Percentiles rank a stretch among this genome's conserved stretches.
Evolutionary conservation across 2,113 vertebrate species (phyloP).

Genomic region (Oriolus oriolus): DNA sequence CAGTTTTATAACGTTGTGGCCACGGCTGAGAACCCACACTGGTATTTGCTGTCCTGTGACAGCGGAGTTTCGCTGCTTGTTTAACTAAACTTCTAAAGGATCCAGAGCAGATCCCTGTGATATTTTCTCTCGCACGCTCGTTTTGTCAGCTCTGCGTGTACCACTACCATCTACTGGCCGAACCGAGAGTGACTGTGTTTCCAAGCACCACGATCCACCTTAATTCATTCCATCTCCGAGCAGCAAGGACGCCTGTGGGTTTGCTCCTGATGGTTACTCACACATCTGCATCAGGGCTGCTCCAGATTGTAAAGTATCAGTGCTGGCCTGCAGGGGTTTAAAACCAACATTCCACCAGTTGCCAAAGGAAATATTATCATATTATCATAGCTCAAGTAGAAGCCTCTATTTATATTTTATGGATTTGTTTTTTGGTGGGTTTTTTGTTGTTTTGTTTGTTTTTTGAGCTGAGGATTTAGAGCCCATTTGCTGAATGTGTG

Average conservation of each 20-base stretch:
- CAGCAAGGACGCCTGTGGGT: not conserved
- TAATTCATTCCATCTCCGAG: not conserved
- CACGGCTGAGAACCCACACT: not conserved
- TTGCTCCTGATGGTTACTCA: not conserved
- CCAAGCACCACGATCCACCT: not conserved
- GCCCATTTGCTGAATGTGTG: not conserved
- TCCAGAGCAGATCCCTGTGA: rapidly evolving
- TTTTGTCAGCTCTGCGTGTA: not conserved
- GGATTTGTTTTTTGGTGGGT: not conserved
- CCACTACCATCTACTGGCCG: slow-evolving; percentile 48
- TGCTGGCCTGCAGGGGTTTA: not conserved
- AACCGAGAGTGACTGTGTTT: not conserved
- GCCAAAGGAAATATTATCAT: not conserved
- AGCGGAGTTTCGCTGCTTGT: not conserved
- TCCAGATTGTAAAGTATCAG: not conserved
- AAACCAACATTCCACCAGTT: not conserved
- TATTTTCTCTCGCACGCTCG: not conserved
- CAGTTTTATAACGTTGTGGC: not conserved
- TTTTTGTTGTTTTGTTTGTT: not conserved
- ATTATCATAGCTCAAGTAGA: not conserved
- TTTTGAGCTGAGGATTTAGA: not conserved
- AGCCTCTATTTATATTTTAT: not conserved
- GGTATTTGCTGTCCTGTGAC: not conserved
- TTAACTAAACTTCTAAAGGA: not conserved
- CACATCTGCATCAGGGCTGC: not conserved